Evolutionary conservation across 2,113 vertebrate genomes (phyloP), one percentile per base, ranked within the genome.

Genomic region (Dryoscopus gambensis): DNA sequence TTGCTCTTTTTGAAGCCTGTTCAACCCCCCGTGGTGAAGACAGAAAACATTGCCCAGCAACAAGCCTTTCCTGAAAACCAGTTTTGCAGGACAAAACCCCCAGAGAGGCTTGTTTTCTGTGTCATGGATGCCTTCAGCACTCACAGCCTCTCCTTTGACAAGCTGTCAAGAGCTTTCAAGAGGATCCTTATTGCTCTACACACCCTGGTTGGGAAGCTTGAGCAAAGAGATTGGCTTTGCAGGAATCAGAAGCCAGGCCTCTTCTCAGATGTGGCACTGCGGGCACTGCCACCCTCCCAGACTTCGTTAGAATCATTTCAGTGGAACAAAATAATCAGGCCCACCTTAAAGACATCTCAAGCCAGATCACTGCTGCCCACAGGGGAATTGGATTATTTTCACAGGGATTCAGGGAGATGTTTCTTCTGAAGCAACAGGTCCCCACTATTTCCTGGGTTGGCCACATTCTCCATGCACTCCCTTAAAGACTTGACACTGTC

Each of bases 111-210:
- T 30, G 21, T 24, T 1, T 62, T 27, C 55, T 1, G 1, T 46
- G 33, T 21, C 46, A 4, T 4, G 49, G 80, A 60, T 69, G 50
- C 22, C 40, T 62, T 33, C 67, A 47, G 23, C 7, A 27, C 2
- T 25, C 27, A 13, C 28, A 76, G 25, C 7, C 1, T 70, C 73
- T 81, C 53, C 19, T 33, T 33, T 78, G 76, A 86, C 71, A 63
- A 67, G 89, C 71, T 95, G 71, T 95, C 69, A 86, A 47, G 82
- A 73, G 60, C 49, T 44, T 85, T 87, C 69, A 90, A 28, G 84
- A 57, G 49, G 30, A 59, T 64, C 80, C 16, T 81, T 31, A 55
- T 17, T 62, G 64, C 49, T 77, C 42, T 74, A 17, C 67, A 63
- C 52, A 40, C 56, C 47, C 55, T 50, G 46, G 6, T 10, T 44